A percentile compares a stretch with the other conserved stretches of the same genome.
Conservation (phyloP, 2,797 vertebrate species). For the Hyperoplus lanceolatus region DNA sequence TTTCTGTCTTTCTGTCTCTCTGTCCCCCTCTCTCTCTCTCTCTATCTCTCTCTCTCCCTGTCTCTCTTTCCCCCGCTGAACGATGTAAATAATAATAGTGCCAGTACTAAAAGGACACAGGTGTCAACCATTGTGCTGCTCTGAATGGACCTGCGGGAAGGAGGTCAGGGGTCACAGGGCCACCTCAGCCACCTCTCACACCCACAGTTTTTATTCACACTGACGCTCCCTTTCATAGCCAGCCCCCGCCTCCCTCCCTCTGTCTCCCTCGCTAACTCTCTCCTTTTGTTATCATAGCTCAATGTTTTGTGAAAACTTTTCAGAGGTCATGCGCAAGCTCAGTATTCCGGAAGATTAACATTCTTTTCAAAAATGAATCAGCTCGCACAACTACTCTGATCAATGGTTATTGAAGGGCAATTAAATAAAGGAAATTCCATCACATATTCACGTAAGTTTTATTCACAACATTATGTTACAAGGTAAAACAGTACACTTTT, state of each 20-base stretch:
- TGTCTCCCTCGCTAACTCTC: slow-evolving; percentile 49
- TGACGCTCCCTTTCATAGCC: slow-evolving; percentile 69
- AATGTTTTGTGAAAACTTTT: slow-evolving; percentile 80
- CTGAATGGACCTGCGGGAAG: slow-evolving; percentile 80
- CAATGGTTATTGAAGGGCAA: slow-evolving; percentile 42
- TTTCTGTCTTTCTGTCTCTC: slow-evolving; percentile 69
- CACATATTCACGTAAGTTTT: not conserved
- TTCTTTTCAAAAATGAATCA: slow-evolving; percentile 68
- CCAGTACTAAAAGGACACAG: slow-evolving; percentile 87
- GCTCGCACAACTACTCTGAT: slow-evolving; percentile 43
- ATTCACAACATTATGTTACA: not conserved
- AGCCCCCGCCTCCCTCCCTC: slow-evolving; percentile 54
- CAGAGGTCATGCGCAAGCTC: slow-evolving; percentile 69
- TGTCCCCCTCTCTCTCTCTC: not conserved
- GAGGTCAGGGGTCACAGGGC: slow-evolving; percentile 78
- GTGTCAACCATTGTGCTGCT: slow-evolving; percentile 87
- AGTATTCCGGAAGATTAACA: slow-evolving; percentile 68
- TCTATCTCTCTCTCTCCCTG: slow-evolving; percentile 46
- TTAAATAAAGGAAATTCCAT: slow-evolving; percentile 11
- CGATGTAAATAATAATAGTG: slow-evolving; percentile 88
- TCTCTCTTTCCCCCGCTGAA: slow-evolving; percentile 65
- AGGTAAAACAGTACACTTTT: too few species aligned
- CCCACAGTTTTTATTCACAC: slow-evolving; percentile 77
- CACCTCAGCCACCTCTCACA: slow-evolving; percentile 77
- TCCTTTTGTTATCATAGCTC: slow-evolving; percentile 78